Evolutionary conservation across 2,113 vertebrate genomes (phyloP), one percentile per base, ranked within the genome.

Genomic region (Sturnus vulgaris): DNA sequence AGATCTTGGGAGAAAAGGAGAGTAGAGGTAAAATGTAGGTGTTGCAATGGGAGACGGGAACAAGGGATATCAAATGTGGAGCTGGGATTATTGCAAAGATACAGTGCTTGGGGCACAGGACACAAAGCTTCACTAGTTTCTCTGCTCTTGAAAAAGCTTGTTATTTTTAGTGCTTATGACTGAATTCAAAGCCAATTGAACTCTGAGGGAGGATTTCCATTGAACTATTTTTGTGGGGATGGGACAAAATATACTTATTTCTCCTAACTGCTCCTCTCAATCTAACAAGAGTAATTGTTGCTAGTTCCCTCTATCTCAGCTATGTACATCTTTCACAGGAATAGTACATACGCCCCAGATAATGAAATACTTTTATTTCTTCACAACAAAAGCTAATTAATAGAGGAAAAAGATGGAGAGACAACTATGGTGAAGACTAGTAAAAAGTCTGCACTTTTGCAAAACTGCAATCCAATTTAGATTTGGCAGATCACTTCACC

Each of bases 111-210:
- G 88, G 66, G 79, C 78, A 61, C 24, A 88, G 68, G 35, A 92
- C 60, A 92, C 30, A 94, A 93, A 94, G 92, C 88, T 88, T 75
- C 82, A 22, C 71, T 71, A 70, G 47, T 75, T 78, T 75, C 72
- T 93, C 68, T 90, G 76, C 94, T 92, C 83, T 60, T 81, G 40
- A 92, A 92, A 97, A 92, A 78, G 60, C 82, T 78, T 71, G 86
- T 88, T 96, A 96, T 93, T 97, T 97, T 94, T 95, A 94, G 92
- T 68, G 80, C 91, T 90, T 83, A 71, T 11, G 21, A 28, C 69
- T 92, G 72, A 94, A 90, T 94, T 95, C 79, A 95, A 93, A 92
- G 88, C 63, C 76, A 83, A 3, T 0, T 83, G 92, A 94, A 92
- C 90, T 92, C 94, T 52, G 71, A 92, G 82, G 76, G 79, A 94